Percentiles rank a stretch among this genome's conserved stretches.
phyloP scores from a whole-genome alignment of 2,888 invertebrate species.

The Hypselothyrea guttata region DNA sequence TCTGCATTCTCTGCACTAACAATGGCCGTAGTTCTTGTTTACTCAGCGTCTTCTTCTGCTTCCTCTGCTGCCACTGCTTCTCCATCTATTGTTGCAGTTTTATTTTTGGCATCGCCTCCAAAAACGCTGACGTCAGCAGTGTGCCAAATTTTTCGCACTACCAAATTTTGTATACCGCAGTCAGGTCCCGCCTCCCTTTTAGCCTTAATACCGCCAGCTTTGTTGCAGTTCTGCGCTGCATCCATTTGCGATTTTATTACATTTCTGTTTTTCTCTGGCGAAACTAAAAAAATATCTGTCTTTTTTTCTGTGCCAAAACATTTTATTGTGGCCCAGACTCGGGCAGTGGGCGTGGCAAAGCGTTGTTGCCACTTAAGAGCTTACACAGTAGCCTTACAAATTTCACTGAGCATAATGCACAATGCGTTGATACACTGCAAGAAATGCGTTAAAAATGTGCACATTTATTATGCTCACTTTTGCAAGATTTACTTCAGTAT shows the following conservation, averaged over 20 bases:
- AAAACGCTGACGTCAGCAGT: constrained; percentile 71
- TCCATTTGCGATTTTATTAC: constrained; percentile 74
- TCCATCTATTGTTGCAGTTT: constrained; percentile 62
- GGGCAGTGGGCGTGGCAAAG: constrained; percentile 37
- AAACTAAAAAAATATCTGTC: constrained; percentile 17
- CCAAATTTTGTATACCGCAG: constrained; percentile 42
- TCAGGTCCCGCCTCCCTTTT: neutral
- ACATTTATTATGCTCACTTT: too few relatives aligned
- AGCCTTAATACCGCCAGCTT: constrained; percentile 28
- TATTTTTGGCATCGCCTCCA: constrained; percentile 52
- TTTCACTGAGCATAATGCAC: constrained; percentile 48
- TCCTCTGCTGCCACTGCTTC: neutral
- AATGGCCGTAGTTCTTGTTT: constrained; percentile 27
- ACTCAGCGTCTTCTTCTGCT: neutral
- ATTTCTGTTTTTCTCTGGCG: constrained; percentile 37
- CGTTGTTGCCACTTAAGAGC: constrained; percentile 37
- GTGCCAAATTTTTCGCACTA: constrained; percentile 54
- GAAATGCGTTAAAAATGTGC: too few relatives aligned
- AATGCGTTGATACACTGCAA: constrained; percentile 5
- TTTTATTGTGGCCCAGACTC: constrained; percentile 46
- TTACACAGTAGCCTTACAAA: constrained; percentile 45
- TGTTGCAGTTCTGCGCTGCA: constrained; percentile 59
- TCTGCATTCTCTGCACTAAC: constrained; percentile 26
- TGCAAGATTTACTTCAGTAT: too few relatives aligned
- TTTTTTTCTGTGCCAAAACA: constrained; percentile 38